phyloP scores from a whole-genome alignment of 1,140 invertebrate genomes.

The Dryas iulia region DNA sequence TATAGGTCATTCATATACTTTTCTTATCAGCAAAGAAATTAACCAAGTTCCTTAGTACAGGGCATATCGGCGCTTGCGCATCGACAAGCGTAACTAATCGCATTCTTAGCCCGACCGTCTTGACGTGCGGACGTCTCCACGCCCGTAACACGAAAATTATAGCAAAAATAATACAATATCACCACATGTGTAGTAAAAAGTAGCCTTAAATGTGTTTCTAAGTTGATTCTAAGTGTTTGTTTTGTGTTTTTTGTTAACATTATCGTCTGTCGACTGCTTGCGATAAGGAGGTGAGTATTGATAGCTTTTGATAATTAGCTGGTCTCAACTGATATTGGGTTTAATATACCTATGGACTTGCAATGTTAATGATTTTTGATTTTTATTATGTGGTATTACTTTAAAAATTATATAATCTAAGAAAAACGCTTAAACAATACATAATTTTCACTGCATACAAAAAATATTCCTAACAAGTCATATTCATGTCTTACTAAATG shows the following conservation, averaged over 20 bases:
- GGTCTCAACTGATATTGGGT: slow-evolving; percentile 26
- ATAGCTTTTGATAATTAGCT: slow-evolving; percentile 72
- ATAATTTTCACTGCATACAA: no score
- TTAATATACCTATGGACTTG: slow-evolving; percentile 15
- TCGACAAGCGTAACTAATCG: slow-evolving; percentile 40
- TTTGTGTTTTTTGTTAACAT: slow-evolving; percentile 50
- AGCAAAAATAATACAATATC: slow-evolving; percentile 5
- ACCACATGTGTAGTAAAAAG: slow-evolving; percentile 20
- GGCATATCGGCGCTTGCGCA: slow-evolving; percentile 47
- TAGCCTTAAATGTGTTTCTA: slow-evolving; percentile 24
- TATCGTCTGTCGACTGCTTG: slow-evolving; percentile 54
- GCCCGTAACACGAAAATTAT: background rate
- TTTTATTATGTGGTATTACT: background rate
- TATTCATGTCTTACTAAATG: no score
- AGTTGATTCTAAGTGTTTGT: slow-evolving; percentile 48
- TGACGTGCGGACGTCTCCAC: slow-evolving; percentile 35
- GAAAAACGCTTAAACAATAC: no score
- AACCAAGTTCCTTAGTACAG: slow-evolving; percentile 34
- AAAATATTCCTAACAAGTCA: no score
- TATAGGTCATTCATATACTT: slow-evolving; percentile 24
- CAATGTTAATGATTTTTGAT: background rate
- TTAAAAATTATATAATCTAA: no score
- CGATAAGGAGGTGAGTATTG: slow-evolving; percentile 72
- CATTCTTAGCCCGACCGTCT: slow-evolving; percentile 47
- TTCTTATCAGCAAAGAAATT: slow-evolving; percentile 37